Evolutionary conservation across 2,888 invertebrate genomes (phyloP).

Genomic region (Mechanitis mazaeus): DNA sequence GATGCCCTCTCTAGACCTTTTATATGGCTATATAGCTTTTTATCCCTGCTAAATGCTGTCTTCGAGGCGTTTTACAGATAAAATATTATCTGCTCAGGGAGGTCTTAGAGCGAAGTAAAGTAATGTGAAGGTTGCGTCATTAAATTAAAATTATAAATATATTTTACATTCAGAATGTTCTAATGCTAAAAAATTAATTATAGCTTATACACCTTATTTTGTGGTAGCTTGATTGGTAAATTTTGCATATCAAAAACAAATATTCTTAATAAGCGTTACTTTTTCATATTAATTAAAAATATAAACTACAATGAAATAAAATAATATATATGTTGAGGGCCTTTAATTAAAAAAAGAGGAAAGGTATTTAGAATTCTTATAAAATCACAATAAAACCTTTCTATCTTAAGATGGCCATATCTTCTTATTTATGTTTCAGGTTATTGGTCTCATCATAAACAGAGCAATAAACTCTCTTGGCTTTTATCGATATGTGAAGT

Average conservation of each 20-base stretch:
- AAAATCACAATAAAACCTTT: conserved; percentile 1
- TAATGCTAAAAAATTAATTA: too few species aligned
- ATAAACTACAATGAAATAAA: too few species aligned
- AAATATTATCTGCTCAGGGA: conserved; percentile 27
- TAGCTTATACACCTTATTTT: too few species aligned
- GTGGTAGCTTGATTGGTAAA: too few species aligned
- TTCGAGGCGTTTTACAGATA: conserved; percentile 29
- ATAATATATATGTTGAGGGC: too few species aligned
- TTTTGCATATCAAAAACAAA: too few species aligned
- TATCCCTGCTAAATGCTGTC: conserved; percentile 37
- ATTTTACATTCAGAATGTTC: too few species aligned
- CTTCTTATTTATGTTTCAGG: conserved; percentile 7
- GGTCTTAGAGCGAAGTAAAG: conserved; percentile 7
- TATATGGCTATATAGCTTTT: conserved; percentile 35
- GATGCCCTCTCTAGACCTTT: conserved; percentile 38
- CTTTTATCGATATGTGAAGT: conserved; percentile 32
- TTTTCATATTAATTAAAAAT: too few species aligned
- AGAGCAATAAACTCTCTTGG: conserved; percentile 30
- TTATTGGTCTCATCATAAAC: conserved; percentile 33
- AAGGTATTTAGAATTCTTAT: not conserved
- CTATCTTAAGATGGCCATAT: not conserved
- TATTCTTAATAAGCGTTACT: too few species aligned
- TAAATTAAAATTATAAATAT: too few species aligned
- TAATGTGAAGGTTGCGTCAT: not conserved
- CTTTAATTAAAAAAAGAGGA: too few species aligned